Evolutionary conservation across 23 tunicate species (phyloP).

Genomic region (Oikopleura vanhoeffeni): DNA sequence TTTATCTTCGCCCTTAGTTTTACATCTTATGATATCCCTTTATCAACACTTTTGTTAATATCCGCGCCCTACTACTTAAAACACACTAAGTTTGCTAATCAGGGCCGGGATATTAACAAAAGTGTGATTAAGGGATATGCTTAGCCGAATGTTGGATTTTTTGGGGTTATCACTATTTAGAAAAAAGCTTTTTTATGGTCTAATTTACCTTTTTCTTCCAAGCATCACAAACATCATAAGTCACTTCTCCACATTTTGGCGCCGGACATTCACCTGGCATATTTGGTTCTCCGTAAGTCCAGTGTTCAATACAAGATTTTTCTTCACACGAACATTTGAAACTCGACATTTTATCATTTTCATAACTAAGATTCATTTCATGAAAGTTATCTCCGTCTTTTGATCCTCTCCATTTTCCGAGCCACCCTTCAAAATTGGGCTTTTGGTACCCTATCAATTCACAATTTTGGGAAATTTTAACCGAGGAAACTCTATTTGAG

Average conservation of each 20-base stretch:
- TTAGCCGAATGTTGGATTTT: too few relatives aligned
- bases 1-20: too few relatives aligned
- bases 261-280: not conserved
- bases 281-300: not conserved
- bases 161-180: too few relatives aligned
- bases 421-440: not conserved
- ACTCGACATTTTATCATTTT: slow-evolving; percentile 1
- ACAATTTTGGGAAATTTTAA: not conserved
- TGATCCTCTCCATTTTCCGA: not conserved
- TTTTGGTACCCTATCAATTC: not conserved
- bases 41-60: too few relatives aligned
- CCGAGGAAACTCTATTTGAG: not conserved
- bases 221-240: not conserved
- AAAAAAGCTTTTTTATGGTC: too few relatives aligned
- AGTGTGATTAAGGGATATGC: too few relatives aligned
- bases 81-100: too few relatives aligned
- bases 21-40: too few relatives aligned
- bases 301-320: not conserved
- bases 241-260: not conserved
- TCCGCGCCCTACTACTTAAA: too few relatives aligned
- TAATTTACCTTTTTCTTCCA: slow-evolving; percentile 1
- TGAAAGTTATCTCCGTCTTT: not conserved
- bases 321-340: not conserved
- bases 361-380: not conserved
- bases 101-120: too few relatives aligned